Conservation (phyloP, 2,113 vertebrate genomes). For the Rhombomys opimus region DNA sequence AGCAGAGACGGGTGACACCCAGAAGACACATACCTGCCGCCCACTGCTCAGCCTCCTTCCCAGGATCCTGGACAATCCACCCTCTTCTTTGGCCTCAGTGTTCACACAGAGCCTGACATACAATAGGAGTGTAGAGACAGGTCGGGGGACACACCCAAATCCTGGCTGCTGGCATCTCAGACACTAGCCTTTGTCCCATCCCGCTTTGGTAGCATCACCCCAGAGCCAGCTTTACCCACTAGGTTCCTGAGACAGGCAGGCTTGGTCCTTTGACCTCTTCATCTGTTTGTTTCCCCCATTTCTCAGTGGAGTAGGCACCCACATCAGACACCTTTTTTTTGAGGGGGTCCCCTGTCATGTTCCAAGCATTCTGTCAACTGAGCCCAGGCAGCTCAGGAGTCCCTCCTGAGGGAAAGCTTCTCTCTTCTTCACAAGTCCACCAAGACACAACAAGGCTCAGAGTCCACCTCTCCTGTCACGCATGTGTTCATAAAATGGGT, state of each 20-base stretch:
- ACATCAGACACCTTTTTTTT: background rate
- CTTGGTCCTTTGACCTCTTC: too few relatives aligned
- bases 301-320: background rate
- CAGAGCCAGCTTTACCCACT: background rate
- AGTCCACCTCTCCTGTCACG: background rate
- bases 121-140: background rate
- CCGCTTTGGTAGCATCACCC: background rate
- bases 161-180: background rate
- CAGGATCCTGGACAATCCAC: background rate
- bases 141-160: too few relatives aligned
- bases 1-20: background rate
- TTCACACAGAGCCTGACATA: background rate
- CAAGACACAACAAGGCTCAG: accelerated
- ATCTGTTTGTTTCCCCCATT: background rate
- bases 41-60: background rate
- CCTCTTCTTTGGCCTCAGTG: background rate
- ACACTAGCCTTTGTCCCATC: background rate
- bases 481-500: background rate
- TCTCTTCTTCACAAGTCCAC: background rate
- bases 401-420: background rate
- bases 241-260: background rate
- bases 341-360: background rate
- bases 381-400: background rate
- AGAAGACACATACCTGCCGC: background rate
- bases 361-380: background rate